Base-by-base conservation (phyloP, 1,140 invertebrate species). In the Rhopalosiphum padi region DNA sequence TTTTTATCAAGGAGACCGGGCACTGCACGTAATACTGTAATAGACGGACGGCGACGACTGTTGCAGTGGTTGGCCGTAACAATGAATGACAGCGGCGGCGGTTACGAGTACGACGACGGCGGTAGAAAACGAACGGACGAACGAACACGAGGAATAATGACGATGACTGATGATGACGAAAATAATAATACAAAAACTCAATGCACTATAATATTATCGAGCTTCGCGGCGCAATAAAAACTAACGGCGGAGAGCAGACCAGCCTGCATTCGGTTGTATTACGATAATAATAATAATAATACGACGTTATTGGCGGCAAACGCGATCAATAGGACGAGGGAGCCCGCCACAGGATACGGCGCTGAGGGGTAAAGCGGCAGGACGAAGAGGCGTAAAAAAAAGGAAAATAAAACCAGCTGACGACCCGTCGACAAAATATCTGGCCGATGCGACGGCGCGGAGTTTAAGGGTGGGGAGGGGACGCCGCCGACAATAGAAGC, bases 341-440 rank as follows among this genome's bases (percentile, higher is more conserved):
- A 94, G 94, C 88, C n/a, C 86, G 92, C 51, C 48, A 88, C 82
- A 77, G 93, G 94, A 94, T 90, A 93, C 23, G 41, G 15, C 55
- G 55, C 60, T 46, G 43, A 46, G n/a, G 21, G 43, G 90, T 37
- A 48, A 9, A 1, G 6, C n/a, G 46, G 60, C 90, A 41, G 37
- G 25, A n/a, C 77, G 30, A 30, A 18, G 23, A 18, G 48, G 89
- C 9, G 37, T n/a, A 68, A 90, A 55, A 90, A 90, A 30, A 21
- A 25, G 15, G 37, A 35, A 37, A 46, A 46, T 41, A 46, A 46
- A 11, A 90, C 90, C 60, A 35, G 90, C 43, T 91, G 90, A 82
- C 68, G 46, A 48, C 90, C n/a, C 25, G 53, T 90, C 89, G 89
- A n/a, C 53, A 55, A 90, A 90, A 90, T 90, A 90, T 90, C 55